A percentile compares a stretch with the other conserved stretches of the same genome.
Conservation (phyloP, 2,113 vertebrate species). For the Carettochelys insculpta region DNA sequence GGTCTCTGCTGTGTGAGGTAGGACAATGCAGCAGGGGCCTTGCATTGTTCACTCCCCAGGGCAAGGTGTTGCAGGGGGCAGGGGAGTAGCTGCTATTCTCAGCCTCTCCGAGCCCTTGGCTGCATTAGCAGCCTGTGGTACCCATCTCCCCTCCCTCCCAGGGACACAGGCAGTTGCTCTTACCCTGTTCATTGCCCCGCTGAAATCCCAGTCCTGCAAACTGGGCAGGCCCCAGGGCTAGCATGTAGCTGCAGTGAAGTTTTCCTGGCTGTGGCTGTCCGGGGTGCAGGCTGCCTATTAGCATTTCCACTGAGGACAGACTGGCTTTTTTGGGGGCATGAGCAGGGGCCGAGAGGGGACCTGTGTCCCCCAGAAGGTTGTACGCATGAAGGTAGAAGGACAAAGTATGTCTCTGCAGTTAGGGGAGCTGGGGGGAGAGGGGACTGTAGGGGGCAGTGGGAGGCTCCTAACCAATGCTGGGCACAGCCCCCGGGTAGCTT, state of each 20-base stretch:
- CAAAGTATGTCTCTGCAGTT: too few species aligned
- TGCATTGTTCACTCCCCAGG: too few species aligned
- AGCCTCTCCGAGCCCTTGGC: background rate
- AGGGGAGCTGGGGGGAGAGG: too few species aligned
- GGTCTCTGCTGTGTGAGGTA: background rate
- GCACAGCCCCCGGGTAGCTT: too few species aligned
- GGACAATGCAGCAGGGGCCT: background rate
- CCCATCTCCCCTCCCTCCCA: constrained; percentile 5
- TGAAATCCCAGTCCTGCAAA: background rate
- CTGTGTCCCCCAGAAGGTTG: too few species aligned
- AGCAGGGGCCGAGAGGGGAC: too few species aligned
- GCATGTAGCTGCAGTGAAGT: too few species aligned
- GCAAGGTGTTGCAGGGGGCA: too few species aligned
- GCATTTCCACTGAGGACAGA: background rate
- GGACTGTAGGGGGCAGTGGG: background rate
- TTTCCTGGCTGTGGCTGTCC: background rate
- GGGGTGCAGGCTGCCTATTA: background rate
- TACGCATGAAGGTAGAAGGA: too few species aligned
- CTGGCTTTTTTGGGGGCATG: too few species aligned
- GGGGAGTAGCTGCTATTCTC: background rate
- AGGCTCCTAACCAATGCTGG: background rate
- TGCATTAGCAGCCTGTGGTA: too few species aligned
- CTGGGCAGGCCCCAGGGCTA: background rate
- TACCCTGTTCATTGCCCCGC: background rate
- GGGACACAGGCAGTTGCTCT: background rate